Evolutionary conservation across 30 jellyfish, hydroid and myxozoan species (phyloP).

Genomic region (Aurelia aurita): DNA sequence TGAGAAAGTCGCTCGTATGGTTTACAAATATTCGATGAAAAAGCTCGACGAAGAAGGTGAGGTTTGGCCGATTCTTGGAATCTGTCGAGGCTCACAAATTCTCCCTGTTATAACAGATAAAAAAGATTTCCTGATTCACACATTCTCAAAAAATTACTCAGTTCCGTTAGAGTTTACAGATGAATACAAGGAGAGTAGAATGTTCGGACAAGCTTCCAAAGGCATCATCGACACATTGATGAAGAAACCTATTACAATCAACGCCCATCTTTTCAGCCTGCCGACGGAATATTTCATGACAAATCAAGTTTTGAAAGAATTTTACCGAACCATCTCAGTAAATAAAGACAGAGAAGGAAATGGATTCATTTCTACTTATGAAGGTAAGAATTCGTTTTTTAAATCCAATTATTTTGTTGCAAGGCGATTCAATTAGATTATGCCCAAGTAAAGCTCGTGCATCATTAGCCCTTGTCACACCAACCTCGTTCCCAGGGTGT

Average conservation of each 20-base stretch:
- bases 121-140: conserved; percentile 56
- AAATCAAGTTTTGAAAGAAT: conserved; percentile 45
- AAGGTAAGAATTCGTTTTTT: conserved; percentile 69
- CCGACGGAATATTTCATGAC: conserved; percentile 56
- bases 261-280: conserved; percentile 81
- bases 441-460: too few relatives aligned
- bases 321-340: conserved; percentile 74
- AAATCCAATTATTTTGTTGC: not conserved
- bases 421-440: too few relatives aligned
- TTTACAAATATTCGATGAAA: conserved; percentile 63
- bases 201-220: conserved; percentile 86
- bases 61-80: conserved; percentile 88
- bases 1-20: conserved; percentile 71
- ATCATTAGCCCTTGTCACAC: too few relatives aligned
- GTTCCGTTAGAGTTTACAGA: conserved; percentile 74
- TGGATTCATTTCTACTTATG: conserved; percentile 86
- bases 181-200: conserved; percentile 76
- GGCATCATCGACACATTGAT: conserved; percentile 71
- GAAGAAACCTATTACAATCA: conserved; percentile 81
- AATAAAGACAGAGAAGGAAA: conserved; percentile 86
- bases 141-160: conserved; percentile 73
- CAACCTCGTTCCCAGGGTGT: too few relatives aligned
- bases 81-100: conserved; percentile 96
- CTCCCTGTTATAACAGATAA: conserved; percentile 72
- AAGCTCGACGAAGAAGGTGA: conserved; percentile 76